phyloP scores from a whole-genome alignment of 2,888 invertebrate species.

The Sarcophaga carnaria region DNA sequence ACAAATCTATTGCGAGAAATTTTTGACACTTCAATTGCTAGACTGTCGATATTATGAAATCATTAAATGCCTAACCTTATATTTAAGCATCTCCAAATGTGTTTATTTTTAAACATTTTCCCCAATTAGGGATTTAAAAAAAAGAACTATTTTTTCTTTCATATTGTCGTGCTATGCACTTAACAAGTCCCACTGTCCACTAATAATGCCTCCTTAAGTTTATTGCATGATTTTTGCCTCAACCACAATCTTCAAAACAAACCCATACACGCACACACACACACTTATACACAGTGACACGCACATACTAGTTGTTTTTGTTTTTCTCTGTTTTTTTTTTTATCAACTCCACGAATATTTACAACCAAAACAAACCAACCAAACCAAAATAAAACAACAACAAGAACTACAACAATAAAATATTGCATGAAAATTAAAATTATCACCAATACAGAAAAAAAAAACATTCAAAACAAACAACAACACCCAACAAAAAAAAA shows the following conservation, averaged over 20 bases:
- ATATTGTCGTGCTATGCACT: too few species aligned
- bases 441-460: neutral
- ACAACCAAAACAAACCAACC: constrained; percentile 1
- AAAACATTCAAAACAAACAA: constrained; percentile 4
- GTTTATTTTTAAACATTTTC: too few species aligned
- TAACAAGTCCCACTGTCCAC: neutral
- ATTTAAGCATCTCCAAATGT: too few species aligned
- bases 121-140: too few species aligned
- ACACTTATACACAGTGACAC: too few species aligned
- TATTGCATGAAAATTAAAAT: neutral
- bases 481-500: neutral
- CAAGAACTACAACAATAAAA: neutral
- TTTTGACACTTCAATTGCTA: too few species aligned
- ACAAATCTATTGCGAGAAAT: too few species aligned
- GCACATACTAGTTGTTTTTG: neutral
- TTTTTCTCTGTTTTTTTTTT: neutral
- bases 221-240: neutral
- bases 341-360: neutral
- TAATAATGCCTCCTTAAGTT: neutral
- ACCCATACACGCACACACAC: neutral
- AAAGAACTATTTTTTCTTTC: too few species aligned
- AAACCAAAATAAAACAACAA: neutral
- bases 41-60: too few species aligned
- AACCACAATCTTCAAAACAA: neutral
- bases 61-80: too few species aligned